These are phyloP conservation scores for Diplodus sargus DNA, from an alignment of 2,797 vertebrate species.

Conservation along the genomic window DNA sequence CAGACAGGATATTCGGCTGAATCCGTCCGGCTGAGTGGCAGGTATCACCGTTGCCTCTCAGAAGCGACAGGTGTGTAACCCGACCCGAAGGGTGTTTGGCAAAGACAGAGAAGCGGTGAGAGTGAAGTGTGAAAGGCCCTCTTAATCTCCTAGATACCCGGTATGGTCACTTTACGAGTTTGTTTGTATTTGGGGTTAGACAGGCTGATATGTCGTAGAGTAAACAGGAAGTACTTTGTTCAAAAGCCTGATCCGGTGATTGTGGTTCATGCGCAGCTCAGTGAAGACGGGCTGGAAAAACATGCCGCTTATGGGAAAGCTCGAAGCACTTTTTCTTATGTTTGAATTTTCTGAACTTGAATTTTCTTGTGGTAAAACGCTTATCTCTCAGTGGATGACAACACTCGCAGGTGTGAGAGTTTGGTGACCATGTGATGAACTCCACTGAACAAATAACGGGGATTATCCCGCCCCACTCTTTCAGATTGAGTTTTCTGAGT, in stretches of 20 bases:
- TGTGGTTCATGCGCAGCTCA: conserved; percentile 6
- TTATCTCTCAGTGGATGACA: neutral
- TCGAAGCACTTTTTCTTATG: neutral
- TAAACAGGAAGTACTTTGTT: conserved; percentile 35
- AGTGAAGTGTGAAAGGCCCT: conserved; percentile 62
- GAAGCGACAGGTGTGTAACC: conserved; percentile 73
- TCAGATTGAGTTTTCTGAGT: conserved; percentile 71
- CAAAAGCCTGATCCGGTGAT: conserved; percentile 8
- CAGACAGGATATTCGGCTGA: conserved; percentile 68
- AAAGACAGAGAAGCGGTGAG: conserved; percentile 63
- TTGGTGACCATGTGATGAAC: conserved; percentile 64
- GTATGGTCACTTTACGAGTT: conserved; percentile 43
- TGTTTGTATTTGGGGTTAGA: conserved; percentile 56
- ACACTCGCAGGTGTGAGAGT: conserved; percentile 64
- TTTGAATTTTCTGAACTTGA: neutral
- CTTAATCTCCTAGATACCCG: conserved; percentile 61
- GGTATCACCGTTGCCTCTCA: conserved; percentile 60
- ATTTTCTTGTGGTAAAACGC: neutral
- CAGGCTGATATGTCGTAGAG: conserved; percentile 38
- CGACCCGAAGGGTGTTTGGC: conserved; percentile 54
- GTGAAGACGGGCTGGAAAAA: neutral
- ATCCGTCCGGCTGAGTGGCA: conserved; percentile 62
- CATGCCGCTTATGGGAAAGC: neutral
- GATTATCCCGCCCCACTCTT: conserved; percentile 74
- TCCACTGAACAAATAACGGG: conserved; percentile 58